A percentile compares a stretch with the other conserved stretches of the same genome.
Conservation (phyloP, 2,113 vertebrate species). For the Bufo gargarizans region DNA sequence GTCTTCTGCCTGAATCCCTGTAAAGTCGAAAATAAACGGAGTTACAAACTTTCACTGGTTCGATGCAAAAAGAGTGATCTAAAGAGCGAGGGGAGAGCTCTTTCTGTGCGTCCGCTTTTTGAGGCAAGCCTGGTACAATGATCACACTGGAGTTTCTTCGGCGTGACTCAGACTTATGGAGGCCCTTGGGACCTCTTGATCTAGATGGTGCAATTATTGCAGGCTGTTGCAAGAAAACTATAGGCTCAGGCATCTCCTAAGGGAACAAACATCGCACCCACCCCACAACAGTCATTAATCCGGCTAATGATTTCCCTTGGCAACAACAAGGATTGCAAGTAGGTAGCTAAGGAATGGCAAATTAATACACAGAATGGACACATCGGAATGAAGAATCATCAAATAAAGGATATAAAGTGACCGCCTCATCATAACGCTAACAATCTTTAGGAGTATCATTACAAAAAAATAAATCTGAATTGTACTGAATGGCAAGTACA, state of each 20-base stretch:
- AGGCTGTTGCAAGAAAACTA: slow-evolving; percentile 64
- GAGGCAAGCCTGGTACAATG: not conserved
- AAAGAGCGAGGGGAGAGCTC: not conserved
- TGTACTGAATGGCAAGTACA: no score
- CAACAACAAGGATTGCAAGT: slow-evolving; percentile 4
- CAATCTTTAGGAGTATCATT: no score
- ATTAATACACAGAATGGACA: not conserved
- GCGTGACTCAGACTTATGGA: not conserved
- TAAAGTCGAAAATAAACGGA: not conserved
- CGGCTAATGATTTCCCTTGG: slow-evolving; percentile 57
- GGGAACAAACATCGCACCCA: not conserved
- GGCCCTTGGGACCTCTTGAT: slow-evolving; percentile 40
- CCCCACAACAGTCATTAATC: slow-evolving; percentile 59
- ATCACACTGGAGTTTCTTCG: not conserved
- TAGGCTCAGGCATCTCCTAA: slow-evolving; percentile 22
- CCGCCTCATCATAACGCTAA: no score
- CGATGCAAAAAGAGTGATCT: not conserved
- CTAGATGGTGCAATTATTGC: slow-evolving; percentile 73
- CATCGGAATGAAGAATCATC: not conserved
- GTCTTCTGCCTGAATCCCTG: slow-evolving; percentile 36
- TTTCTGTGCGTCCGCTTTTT: slow-evolving; percentile 4
- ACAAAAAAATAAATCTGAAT: no score
- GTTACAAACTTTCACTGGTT: slow-evolving; percentile 12
- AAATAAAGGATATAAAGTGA: not conserved
- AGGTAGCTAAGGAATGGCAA: slow-evolving; percentile 26